phyloP scores from a whole-genome alignment of 1,140 invertebrate species.

The Drosophila nikananu region DNA sequence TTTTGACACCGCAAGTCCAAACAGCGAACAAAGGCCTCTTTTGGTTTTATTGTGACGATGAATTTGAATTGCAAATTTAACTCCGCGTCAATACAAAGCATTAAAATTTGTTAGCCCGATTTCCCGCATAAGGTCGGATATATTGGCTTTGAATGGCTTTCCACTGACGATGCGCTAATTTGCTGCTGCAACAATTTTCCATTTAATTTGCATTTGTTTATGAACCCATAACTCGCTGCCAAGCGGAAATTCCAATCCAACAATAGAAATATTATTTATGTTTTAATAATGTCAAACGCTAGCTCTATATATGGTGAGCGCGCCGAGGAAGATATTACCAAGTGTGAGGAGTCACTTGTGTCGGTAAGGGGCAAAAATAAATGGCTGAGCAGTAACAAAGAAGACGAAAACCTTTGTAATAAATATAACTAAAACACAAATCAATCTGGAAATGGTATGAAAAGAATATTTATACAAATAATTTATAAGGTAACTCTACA shows the following conservation, averaged over 20 bases:
- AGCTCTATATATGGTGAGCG: slow-evolving; percentile 53
- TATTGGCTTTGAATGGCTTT: slow-evolving; percentile 43
- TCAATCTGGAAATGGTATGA: not conserved
- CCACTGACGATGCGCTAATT: slow-evolving; percentile 74
- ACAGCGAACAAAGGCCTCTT: slow-evolving; percentile 16
- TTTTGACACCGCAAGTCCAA: slow-evolving; percentile 54
- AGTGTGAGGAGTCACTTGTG: slow-evolving; percentile 3
- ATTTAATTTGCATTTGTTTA: slow-evolving; percentile 78
- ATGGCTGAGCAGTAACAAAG: slow-evolving; percentile 17
- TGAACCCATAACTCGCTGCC: slow-evolving; percentile 72
- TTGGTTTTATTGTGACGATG: slow-evolving; percentile 34
- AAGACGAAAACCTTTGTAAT: slow-evolving; percentile 2
- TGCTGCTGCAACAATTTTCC: slow-evolving; percentile 77
- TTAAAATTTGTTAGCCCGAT: slow-evolving; percentile 70
- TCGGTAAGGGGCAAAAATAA: not conserved
- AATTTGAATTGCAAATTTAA: slow-evolving; percentile 75
- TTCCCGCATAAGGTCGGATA: slow-evolving; percentile 32
- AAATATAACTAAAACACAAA: slow-evolving; percentile 12
- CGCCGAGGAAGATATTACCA: slow-evolving; percentile 8
- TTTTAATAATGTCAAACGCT: slow-evolving; percentile 70
- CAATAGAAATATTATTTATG: slow-evolving; percentile 77
- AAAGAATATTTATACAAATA: slow-evolving; percentile 13
- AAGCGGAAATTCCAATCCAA: slow-evolving; percentile 73
- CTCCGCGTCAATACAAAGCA: slow-evolving; percentile 70
- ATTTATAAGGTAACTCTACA: no score